Evolutionary conservation across 2,797 vertebrate genomes (phyloP), one percentile per base, ranked within the genome.

Genomic region (Limnodromus scolopaceus): DNA sequence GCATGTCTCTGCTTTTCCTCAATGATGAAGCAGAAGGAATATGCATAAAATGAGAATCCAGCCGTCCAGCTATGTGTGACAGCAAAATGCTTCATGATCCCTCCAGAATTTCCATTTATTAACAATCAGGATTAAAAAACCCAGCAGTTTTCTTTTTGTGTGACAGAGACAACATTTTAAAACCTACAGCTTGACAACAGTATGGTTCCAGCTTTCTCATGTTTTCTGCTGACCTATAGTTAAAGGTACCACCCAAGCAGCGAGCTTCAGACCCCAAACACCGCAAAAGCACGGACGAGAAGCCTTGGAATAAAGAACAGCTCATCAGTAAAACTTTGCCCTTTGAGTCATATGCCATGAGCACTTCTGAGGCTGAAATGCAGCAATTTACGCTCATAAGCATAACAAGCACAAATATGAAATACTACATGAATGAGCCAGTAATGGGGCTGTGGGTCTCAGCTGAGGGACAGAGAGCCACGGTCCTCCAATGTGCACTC

Each of bases 1-100:
- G 54, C 11, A 4, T 60, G 11, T 30, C 10, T 64, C 55, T 80
- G 32, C 15, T 89, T 80, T 81, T 88, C 34, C 39, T 64, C 39
- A 54, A 58, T 76, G 30, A 18, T 0, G 1, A 78, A 86, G 22
- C 13, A 53, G 27, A 78, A 45, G 58, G 58, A 84, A 82, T 16
- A 36, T 5, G 25, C 72, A 38, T 41, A 65, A 87, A 85, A 48
- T 76, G 27, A 75, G 41, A 84, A 57, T 71, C 2, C 41, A 87
- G 1, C 11, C 41, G 58, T 41, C 25, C 9, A 71, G 41, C 15
- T 38, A n/a, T 0, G 1, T 1, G 12, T 18, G 36, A 38, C 3
- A 14, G 8, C 15, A 69, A 87, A 90, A 84, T 25, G 3, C 3
- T 88, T 64, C 20, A n/a, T 8, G 1, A 46, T 32, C 6, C 16